Conservation (phyloP, 2,113 vertebrate species). For the Mohoua ochrocephala region DNA sequence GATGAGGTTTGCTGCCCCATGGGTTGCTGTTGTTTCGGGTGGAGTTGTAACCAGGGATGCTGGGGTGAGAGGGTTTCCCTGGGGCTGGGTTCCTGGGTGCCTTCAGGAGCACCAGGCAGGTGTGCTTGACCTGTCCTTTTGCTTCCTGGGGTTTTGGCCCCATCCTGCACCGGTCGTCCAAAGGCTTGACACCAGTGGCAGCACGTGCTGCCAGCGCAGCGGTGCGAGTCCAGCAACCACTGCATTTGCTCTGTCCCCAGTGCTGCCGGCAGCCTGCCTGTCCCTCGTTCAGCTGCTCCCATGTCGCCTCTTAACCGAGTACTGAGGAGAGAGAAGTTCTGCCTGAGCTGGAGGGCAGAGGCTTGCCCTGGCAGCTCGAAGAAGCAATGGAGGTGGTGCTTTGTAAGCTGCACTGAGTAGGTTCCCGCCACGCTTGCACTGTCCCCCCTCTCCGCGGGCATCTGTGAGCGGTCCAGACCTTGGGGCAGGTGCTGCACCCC, state of each 20-base stretch:
- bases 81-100: fast-evolving
- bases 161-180: background rate
- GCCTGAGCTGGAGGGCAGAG: background rate
- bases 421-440: fast-evolving
- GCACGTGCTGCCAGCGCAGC: fast-evolving
- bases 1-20: background rate
- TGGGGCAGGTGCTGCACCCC: background rate
- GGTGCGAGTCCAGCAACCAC: fast-evolving
- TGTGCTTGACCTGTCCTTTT: background rate
- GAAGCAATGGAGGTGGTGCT: background rate
- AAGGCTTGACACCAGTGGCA: background rate
- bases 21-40: background rate
- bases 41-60: background rate
- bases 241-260: background rate
- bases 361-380: background rate
- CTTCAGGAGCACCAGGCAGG: background rate
- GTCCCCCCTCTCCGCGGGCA: background rate
- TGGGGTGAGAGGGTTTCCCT: background rate
- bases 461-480: background rate
- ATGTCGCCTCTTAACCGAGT: fast-evolving
- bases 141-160: background rate
- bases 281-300: fast-evolving
- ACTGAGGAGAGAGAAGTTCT: background rate
- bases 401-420: background rate
- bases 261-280: fast-evolving